phyloP scores from a whole-genome alignment of 2,113 vertebrate species.

The Tupaia tana region DNA sequence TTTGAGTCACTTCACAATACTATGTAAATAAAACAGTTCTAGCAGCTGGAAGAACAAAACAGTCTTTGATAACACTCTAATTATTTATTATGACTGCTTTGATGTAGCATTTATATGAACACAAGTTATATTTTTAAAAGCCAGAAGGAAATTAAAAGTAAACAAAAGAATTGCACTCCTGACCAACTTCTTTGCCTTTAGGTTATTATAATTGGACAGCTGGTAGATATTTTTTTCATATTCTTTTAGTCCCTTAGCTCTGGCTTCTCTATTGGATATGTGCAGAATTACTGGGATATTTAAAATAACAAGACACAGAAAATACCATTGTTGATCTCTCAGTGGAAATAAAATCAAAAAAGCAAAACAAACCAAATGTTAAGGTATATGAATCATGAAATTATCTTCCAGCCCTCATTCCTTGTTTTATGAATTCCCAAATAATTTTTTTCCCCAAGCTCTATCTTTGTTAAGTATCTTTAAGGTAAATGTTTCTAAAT shows the following conservation, averaged over 20 bases:
- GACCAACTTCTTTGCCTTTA: slow-evolving; percentile 65
- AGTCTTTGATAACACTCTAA: slow-evolving; percentile 69
- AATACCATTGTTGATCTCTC: slow-evolving; percentile 45
- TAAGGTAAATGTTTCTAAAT: slow-evolving; percentile 20
- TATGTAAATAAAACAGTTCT: slow-evolving; percentile 66
- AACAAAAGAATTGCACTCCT: slow-evolving; percentile 71
- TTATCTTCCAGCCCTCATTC: slow-evolving; percentile 25
- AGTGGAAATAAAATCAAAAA: slow-evolving; percentile 44
- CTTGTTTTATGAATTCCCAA: slow-evolving; percentile 33
- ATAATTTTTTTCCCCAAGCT: background rate
- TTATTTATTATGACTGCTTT: slow-evolving; percentile 76
- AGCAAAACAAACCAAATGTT: slow-evolving; percentile 54
- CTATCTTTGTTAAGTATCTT: background rate
- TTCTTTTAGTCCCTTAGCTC: slow-evolving; percentile 23
- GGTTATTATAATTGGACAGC: slow-evolving; percentile 61
- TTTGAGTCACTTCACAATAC: slow-evolving; percentile 68
- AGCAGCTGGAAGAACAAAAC: slow-evolving; percentile 76
- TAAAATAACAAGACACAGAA: slow-evolving; percentile 43
- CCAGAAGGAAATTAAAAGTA: slow-evolving; percentile 73
- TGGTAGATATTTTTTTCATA: slow-evolving; percentile 64
- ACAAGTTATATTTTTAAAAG: slow-evolving; percentile 75
- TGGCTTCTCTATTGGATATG: slow-evolving; percentile 10
- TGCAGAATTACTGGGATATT: slow-evolving; percentile 33
- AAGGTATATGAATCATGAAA: slow-evolving; percentile 61
- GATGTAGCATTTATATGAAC: slow-evolving; percentile 73